Base-by-base conservation (phyloP, 2,797 vertebrate genomes). In the Limosa lapponica region DNA sequence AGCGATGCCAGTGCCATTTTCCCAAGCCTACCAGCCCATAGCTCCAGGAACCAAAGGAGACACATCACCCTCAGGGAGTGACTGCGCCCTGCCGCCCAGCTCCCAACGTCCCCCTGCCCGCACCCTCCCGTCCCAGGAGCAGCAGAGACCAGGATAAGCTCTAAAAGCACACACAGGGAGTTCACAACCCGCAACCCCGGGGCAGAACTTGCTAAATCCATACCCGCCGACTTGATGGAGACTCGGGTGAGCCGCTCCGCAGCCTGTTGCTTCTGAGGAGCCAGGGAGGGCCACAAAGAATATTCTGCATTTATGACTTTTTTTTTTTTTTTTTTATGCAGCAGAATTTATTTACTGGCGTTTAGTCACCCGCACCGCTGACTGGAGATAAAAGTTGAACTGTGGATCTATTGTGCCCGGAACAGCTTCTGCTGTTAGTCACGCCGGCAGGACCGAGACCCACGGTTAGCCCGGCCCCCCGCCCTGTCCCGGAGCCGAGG, bases 1-100 rank as follows among this genome's bases (percentile, higher is more conserved):
- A 73, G 23, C 0, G 0, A 46, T 0, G 0, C 22, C 48, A 36
- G 41, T 25, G 27, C 27, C 1, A 0, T 23, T 27, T 30, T 54
- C 59, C 41, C 43, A 34, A 51, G n/a, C 17, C 22, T 4, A 37
- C 2, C 9, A 69, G 51, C 18, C 48, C 27, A 32, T 30, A 86
- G 24, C 14, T 72, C 9, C 25, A 14, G 46, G 34, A 32, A 30
- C 46, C 22, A 36, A 43, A 30, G 19, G 14, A 67, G 16, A 46
- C 4, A 9, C 0, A 55, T 13, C 28, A 64, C 19, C 15, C 16
- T 32, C 11, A n/a, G 39, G 15, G 36, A 62, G 15, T 0, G 0
- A 16, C 8, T 5, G 7, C 0, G 36, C 16, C 7, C 37, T 25
- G 36, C 8, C 3, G 2, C 67, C 28, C 55, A 51, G 30, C 27